phyloP scores from a whole-genome alignment of 2,797 vertebrate species.

The Alfaro cultratus region DNA sequence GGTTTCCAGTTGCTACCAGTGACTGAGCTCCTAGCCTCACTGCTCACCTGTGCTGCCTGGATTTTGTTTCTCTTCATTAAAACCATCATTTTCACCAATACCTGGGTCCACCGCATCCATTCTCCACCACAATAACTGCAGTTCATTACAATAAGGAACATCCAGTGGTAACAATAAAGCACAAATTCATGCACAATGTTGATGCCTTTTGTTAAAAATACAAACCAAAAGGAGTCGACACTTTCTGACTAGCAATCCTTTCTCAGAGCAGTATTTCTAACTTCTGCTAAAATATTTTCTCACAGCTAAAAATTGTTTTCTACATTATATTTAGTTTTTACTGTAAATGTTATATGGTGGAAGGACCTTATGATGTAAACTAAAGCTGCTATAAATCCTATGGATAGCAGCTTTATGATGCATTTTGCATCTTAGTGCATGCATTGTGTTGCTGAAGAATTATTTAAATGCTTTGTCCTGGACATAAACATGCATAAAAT shows the following conservation, averaged over 20 bases:
- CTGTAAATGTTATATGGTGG: neutral
- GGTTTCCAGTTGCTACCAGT: no score
- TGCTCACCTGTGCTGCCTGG: no score
- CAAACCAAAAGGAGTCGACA: neutral
- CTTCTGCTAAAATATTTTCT: neutral
- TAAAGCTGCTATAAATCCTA: neutral
- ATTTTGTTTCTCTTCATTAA: no score
- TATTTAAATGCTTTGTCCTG: neutral
- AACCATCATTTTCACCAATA: no score
- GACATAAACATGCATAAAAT: neutral
- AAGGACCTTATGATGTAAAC: neutral
- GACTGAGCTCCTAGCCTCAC: no score
- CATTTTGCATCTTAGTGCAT: neutral
- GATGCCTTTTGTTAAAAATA: neutral
- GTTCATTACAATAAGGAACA: neutral
- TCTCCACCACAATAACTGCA: no score
- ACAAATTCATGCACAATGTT: neutral
- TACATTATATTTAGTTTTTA: neutral
- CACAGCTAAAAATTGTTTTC: neutral
- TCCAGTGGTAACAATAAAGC: neutral
- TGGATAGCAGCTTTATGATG: neutral
- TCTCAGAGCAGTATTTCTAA: neutral
- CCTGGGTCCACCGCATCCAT: no score
- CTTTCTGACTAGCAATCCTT: neutral
- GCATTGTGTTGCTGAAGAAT: neutral